Base-by-base conservation (phyloP, 2,888 invertebrate species). In the Coleophora flavipennella region DNA sequence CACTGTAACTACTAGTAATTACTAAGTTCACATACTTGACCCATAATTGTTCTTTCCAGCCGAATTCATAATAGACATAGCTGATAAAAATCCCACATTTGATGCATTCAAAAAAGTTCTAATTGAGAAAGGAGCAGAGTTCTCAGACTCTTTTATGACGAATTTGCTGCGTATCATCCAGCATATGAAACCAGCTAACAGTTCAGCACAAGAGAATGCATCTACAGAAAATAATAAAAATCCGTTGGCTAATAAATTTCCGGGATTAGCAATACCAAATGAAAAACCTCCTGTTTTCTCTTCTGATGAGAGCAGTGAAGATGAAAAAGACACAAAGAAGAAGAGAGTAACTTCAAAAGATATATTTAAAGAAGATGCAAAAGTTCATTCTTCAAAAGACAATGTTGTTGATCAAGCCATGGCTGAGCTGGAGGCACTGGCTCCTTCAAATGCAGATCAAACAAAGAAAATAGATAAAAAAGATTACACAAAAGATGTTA, bases 51-150 rank as follows among this genome's bases (percentile, higher is more conserved):
- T 55, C 45, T 42, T 90, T 90, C 37, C 85, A 92, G 99, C 99
- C 40, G 99, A 99, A 79, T 99, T 96, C 62, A 95, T 99, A 34
- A 99, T 99, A 50, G 93, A 96, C 57, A 81, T 99, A 52, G 96
- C 99, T 1, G 93, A 94, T 51, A 91, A 94, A 64, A 92, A 97
- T 75, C 89, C 90, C 39, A 91, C 91, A 0, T 93, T 96, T 59
- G 95, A 96, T 1, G 81, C 86, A 3, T 99, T 99, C 70, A 97
- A 96, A 62, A 92, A 91, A 54, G 93, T 92, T 0, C 83, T 99
- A 4, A 64, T 90, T 1, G 93, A 97, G 70, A 96, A 97, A 91
- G 97, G 96, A 28, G 97, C 97, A 0, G 96, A 97, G 73, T 97
- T 97, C 77, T 93, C 96, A 0, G 99, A 99, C 65, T 98, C 99